These are phyloP conservation scores for Tapera naevia DNA, from an alignment of 2,797 vertebrate species.

Conservation along the genomic window DNA sequence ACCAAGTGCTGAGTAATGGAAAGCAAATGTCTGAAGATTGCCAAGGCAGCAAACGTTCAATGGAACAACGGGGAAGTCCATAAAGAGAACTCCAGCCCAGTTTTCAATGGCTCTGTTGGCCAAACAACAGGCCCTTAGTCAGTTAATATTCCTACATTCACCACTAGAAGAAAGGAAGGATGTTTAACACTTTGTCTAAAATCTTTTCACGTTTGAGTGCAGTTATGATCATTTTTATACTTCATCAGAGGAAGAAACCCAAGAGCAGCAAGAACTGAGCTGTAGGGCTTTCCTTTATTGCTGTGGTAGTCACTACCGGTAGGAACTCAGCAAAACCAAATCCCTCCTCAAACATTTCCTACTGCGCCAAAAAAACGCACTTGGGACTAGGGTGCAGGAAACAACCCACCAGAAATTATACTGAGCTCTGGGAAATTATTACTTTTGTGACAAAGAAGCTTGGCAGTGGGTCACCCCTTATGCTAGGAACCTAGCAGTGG, in stretches of 20 bases:
- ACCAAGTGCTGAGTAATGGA: not conserved
- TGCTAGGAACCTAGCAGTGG: not conserved
- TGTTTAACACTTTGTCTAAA: not conserved
- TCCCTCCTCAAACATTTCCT: too few relatives aligned
- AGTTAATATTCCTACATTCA: not conserved
- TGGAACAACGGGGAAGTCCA: not conserved
- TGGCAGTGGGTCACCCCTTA: not conserved
- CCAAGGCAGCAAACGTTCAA: not conserved
- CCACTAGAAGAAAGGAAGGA: not conserved
- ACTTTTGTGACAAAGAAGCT: not conserved
- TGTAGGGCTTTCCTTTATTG: not conserved
- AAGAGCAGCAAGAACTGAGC: not conserved
- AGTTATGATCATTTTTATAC: not conserved
- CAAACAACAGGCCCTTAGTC: not conserved
- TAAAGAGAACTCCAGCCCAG: not conserved
- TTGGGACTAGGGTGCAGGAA: not conserved
- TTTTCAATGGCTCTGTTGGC: not conserved
- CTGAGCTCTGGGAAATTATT: not conserved
- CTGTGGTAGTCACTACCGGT: accelerated
- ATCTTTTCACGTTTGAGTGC: not conserved
- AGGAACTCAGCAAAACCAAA: not conserved
- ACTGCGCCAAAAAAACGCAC: not conserved
- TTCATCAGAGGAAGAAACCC: not conserved
- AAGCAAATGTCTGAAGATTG: not conserved
- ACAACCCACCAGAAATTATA: not conserved